These are phyloP conservation scores for Piscicola geometra DNA, from an alignment of 2,888 invertebrate genomes.

Conservation along the genomic window DNA sequence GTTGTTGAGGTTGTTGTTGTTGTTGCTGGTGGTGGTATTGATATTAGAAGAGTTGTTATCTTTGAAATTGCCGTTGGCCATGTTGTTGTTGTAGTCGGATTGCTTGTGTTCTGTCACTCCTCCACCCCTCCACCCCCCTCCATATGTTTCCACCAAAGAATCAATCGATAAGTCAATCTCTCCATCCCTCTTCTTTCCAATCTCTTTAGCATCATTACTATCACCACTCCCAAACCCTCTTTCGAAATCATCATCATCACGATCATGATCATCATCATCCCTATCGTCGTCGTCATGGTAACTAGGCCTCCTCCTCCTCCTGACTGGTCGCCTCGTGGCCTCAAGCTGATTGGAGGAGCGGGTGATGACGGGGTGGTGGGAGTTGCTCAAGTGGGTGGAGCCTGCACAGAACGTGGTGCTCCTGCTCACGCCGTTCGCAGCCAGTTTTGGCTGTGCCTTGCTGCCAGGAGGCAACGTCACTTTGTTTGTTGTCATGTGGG, in stretches of 20 bases:
- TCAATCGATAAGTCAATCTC: no score
- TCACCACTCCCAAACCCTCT: no score
- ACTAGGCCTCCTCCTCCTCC: conserved; percentile 11
- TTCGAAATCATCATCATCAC: neutral
- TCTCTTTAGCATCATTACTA: neutral
- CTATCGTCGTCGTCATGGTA: conserved; percentile 19
- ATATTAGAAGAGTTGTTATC: no score
- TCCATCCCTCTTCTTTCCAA: neutral
- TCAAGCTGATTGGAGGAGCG: neutral
- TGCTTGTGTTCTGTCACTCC: no score
- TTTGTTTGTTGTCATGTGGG: neutral
- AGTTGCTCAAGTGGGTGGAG: neutral
- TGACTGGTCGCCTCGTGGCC: neutral
- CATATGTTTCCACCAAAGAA: no score
- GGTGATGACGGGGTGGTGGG: neutral
- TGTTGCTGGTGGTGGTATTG: no score
- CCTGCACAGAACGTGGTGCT: conserved; percentile 17
- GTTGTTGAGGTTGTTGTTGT: neutral
- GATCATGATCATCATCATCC: neutral
- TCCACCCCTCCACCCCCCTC: no score
- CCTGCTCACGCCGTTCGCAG: neutral
- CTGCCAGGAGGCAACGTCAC: neutral
- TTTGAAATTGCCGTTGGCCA: no score
- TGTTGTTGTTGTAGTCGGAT: no score
- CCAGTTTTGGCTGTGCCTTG: no score